Percentiles rank a stretch among this genome's conserved stretches.
phyloP scores from a whole-genome alignment of 2,888 invertebrate genomes.

The Ectemnius lituratus region DNA sequence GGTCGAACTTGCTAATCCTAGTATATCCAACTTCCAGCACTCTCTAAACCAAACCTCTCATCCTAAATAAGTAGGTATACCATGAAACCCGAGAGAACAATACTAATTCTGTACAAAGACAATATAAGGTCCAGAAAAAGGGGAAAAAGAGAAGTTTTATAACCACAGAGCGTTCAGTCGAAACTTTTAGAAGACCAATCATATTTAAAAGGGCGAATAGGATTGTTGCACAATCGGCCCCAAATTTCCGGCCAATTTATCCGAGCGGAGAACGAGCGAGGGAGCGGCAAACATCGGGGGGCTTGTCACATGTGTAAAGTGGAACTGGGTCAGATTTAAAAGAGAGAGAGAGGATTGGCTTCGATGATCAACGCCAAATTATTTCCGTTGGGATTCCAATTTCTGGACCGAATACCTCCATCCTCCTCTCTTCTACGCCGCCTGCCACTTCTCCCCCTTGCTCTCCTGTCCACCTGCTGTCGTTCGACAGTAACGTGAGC shows the following conservation, averaged over 20 bases:
- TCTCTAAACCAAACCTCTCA: conserved; percentile 16
- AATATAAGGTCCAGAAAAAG: background rate
- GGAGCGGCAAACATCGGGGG: too few species aligned
- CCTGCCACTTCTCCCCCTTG: too few species aligned
- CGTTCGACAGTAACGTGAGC: background rate
- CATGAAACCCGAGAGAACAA: background rate
- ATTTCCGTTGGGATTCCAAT: conserved; percentile 25
- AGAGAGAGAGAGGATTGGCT: conserved; percentile 3
- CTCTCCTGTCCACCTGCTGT: too few species aligned
- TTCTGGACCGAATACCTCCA: background rate
- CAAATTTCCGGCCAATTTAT: conserved; percentile 45
- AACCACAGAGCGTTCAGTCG: conserved; percentile 12
- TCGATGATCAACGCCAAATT: conserved; percentile 31
- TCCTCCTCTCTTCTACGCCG: too few species aligned
- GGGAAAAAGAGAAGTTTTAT: background rate
- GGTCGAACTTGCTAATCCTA: conserved; percentile 42
- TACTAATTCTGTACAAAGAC: background rate
- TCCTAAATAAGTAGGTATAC: background rate
- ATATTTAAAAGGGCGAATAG: background rate
- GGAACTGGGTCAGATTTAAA: background rate
- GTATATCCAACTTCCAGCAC: conserved; percentile 5
- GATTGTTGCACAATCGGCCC: conserved; percentile 8
- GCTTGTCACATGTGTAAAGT: too few species aligned
- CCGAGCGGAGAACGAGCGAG: conserved; percentile 21
- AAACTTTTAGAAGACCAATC: too few species aligned